Evolutionary conservation across 2,797 vertebrate genomes (phyloP).

Genomic region (Coilia nasus): DNA sequence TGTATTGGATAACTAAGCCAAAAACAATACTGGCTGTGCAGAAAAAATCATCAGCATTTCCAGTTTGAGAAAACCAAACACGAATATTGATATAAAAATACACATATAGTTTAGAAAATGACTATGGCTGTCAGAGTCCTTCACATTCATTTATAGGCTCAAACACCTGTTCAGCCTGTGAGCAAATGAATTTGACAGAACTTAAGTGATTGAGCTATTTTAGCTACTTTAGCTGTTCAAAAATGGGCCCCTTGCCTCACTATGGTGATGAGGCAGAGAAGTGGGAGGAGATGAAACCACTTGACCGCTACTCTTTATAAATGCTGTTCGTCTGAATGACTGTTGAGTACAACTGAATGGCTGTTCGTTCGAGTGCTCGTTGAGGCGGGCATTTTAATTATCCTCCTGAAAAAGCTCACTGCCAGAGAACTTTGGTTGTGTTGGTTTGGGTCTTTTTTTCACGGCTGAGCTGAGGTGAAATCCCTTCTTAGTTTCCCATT

Average conservation of each 20-base stretch:
- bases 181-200: neutral
- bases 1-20: too few species aligned
- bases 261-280: neutral
- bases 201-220: too few species aligned
- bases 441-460: neutral
- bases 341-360: too few species aligned
- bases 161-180: neutral
- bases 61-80: too few species aligned
- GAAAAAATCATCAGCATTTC: too few species aligned
- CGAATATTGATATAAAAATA: too few species aligned
- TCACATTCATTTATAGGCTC: neutral
- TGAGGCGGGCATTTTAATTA: neutral
- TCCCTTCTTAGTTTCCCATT: neutral
- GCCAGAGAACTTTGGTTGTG: neutral
- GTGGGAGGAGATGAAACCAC: neutral
- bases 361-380: neutral
- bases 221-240: neutral
- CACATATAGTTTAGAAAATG: too few species aligned
- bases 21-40: too few species aligned
- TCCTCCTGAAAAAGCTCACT: neutral
- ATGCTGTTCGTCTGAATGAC: neutral
- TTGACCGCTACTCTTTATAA: neutral
- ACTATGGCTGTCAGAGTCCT: neutral
- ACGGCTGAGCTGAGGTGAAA: neutral
- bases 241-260: neutral